phyloP scores from a whole-genome alignment of 2,888 invertebrate species.

The Noctua comes region DNA sequence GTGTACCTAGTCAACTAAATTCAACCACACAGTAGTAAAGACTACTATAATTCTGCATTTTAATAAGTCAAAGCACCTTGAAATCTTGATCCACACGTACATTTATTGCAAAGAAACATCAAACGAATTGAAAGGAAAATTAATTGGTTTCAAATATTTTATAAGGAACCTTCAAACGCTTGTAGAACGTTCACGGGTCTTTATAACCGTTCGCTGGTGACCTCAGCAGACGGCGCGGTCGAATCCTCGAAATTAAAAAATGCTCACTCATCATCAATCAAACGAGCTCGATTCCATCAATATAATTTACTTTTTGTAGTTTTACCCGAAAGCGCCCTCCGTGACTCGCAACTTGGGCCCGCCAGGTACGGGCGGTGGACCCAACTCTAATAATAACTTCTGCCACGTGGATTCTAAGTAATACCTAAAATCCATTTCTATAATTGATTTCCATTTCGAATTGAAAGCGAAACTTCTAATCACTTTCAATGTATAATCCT shows the following conservation, averaged over 20 bases:
- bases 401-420: constrained; percentile 60
- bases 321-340: constrained; percentile 88
- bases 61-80: constrained; percentile 62
- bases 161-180: constrained; percentile 66
- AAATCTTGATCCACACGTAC: constrained; percentile 49
- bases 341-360: constrained; percentile 85
- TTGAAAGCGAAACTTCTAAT: constrained; percentile 66
- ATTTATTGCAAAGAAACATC: constrained; percentile 63
- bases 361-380: constrained; percentile 81
- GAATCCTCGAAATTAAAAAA: constrained; percentile 90
- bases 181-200: constrained; percentile 63
- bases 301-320: constrained; percentile 90
- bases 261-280: constrained; percentile 90
- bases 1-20: background rate
- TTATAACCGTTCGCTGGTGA: constrained; percentile 74
- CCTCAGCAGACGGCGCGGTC: constrained; percentile 78
- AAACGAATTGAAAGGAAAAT: constrained; percentile 64
- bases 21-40: constrained; percentile 4
- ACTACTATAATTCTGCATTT: constrained; percentile 41
- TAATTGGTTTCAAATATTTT: constrained; percentile 68
- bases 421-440: constrained; percentile 73
- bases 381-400: constrained; percentile 67
- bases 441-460: constrained; percentile 73
- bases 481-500: constrained; percentile 62
- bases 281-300: constrained; percentile 89